Evolutionary conservation across 2,888 invertebrate species (phyloP).

Genomic region (Ophion ellenae): DNA sequence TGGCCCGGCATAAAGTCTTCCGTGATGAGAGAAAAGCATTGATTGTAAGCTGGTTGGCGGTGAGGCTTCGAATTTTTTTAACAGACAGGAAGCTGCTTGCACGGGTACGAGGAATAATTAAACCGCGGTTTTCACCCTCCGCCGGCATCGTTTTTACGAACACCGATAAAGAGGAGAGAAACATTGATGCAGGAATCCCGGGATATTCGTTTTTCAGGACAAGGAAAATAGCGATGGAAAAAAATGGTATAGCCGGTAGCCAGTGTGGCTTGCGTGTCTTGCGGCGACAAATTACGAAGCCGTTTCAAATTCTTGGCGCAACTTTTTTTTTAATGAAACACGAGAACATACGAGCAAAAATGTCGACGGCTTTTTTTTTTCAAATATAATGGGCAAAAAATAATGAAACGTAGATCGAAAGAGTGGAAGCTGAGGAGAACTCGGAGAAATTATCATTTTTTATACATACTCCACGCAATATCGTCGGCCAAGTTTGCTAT

Average conservation of each 20-base stretch:
- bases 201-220: neutral
- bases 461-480: neutral
- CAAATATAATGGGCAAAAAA: conserved; percentile 6
- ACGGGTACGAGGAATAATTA: too few relatives aligned
- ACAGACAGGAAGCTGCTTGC: too few relatives aligned
- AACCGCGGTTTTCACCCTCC: too few relatives aligned
- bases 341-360: conserved; percentile 12
- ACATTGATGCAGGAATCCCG: neutral
- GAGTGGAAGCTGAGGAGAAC: neutral
- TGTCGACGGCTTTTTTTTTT: conserved; percentile 9
- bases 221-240: conserved; percentile 1
- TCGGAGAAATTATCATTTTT: conserved; percentile 15
- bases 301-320: conserved; percentile 35
- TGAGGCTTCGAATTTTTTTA: too few relatives aligned
- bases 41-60: too few relatives aligned
- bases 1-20: too few relatives aligned
- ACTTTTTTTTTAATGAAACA: neutral
- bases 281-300: conserved; percentile 16
- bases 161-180: neutral
- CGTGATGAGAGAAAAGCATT: too few relatives aligned
- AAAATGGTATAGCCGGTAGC: neutral
- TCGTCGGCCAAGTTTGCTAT: neutral
- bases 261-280: neutral
- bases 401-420: neutral
- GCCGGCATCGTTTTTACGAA: too few relatives aligned